phyloP scores from a whole-genome alignment of 92 coral and sea anemone species.

The Nematostella vectensis region DNA sequence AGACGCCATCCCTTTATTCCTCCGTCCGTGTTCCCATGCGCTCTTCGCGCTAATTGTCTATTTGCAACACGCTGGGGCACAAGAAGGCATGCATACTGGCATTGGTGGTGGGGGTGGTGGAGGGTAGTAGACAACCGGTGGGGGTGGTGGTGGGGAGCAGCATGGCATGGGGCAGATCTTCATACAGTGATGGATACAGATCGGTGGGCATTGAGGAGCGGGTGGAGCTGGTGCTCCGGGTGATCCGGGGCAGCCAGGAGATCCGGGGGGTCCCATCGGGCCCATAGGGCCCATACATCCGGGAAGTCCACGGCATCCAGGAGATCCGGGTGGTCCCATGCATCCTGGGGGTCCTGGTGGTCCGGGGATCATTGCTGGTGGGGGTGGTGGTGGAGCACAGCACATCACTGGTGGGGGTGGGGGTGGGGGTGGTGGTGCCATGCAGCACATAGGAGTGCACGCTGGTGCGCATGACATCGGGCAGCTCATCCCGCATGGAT shows the following conservation, averaged over 20 bases:
- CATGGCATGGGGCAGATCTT: constrained; percentile 86
- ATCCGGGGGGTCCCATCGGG: constrained; percentile 74
- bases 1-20: too few species aligned
- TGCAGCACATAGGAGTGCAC: constrained; percentile 56
- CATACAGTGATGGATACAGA: constrained; percentile 95
- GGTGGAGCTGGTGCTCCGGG: constrained; percentile 94
- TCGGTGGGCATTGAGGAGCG: constrained; percentile 86
- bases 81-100: constrained; percentile 41
- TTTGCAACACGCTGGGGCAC: constrained; percentile 44
- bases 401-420: constrained; percentile 43
- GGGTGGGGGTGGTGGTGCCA: constrained; percentile 62
- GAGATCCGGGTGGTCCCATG: constrained; percentile 80
- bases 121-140: constrained; percentile 20
- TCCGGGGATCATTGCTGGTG: constrained; percentile 49
- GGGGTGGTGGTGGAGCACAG: constrained; percentile 40
- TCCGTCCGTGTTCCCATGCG: too few species aligned
- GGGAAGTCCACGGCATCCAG: constrained; percentile 91
- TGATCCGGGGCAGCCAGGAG: constrained; percentile 87
- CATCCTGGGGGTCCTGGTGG: constrained; percentile 52
- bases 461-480: constrained; percentile 55
- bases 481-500: constrained; percentile 77
- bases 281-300: constrained; percentile 84
- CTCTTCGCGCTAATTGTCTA: too few species aligned
- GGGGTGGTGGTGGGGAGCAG: constrained; percentile 50
- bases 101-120: constrained; percentile 62